Base-by-base conservation (phyloP, 2,113 vertebrate genomes). In the Brevimyrus niger region DNA sequence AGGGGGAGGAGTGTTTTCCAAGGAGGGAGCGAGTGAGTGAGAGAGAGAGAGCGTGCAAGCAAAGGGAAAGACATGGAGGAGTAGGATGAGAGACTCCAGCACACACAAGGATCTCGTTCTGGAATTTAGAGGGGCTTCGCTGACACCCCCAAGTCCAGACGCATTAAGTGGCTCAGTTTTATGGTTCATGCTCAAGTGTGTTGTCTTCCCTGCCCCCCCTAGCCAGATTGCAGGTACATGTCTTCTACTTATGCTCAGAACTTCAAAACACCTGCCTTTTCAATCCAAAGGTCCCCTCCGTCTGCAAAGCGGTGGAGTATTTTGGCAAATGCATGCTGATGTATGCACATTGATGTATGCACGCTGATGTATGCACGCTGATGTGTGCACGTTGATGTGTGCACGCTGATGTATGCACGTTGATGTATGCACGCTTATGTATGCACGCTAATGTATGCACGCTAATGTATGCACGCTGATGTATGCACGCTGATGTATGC, bases 41-140 rank as follows among this genome's bases (percentile, higher is more conserved):
- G 84, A 86, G 88, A 89, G 50, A 27, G 85, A 73, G 61, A 89
- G 90, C 92, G 91, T 93, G 92, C 90, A 89, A 94, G 92, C 91
- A 88, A 93, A 94, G 93, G 93, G 11, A 21, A 84, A 11, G 44
- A 84, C 19, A 84, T 46, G 42, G 82, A 46, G 23, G 19, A 88
- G 55, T 88, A 89, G 92, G 89, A 89, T 91, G 90, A 89, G 93
- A 90, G 90, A 89, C 89, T 61, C 27, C 69, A 90, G 91, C 69
- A 69, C 73, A 91, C 73, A 90, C 90, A 92, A 91, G 42, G 90
- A 88, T 31, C 61, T 47, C 58, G 27, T 27, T 31, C n/a, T 31
- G 27, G 61, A 69, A 31, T 69, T 11, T 27, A 69, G 61, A 69
- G 86, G 51, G 89, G 89, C 89, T 65, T 89, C 38, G 9, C 83